Evolutionary conservation across 2,113 vertebrate genomes (phyloP).

Genomic region (Tragelaphus scriptus): DNA sequence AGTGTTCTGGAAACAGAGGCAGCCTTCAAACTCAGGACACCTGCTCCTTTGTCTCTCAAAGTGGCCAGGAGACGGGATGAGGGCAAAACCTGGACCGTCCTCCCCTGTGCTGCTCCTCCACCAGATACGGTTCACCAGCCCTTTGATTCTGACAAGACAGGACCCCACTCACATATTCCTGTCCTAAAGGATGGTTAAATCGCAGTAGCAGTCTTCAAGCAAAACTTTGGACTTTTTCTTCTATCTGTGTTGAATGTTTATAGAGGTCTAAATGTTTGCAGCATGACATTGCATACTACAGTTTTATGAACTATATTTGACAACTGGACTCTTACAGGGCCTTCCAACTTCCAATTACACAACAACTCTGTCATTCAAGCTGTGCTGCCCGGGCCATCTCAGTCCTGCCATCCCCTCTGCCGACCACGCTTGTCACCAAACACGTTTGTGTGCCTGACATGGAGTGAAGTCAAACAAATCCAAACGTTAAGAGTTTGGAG

Average conservation of each 20-base stretch:
- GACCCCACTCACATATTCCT: neutral
- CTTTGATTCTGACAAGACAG: neutral
- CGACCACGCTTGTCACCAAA: neutral
- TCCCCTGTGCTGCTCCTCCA: no score
- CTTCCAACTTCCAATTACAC: neutral
- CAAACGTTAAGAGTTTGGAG: neutral
- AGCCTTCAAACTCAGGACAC: neutral
- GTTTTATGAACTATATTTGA: neutral
- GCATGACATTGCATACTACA: no score
- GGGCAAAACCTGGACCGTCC: neutral
- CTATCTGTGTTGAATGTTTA: neutral
- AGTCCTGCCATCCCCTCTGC: neutral
- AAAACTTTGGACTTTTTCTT: neutral
- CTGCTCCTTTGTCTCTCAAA: neutral
- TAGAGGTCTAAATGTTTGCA: neutral
- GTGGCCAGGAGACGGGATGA: neutral
- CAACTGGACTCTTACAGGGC: neutral
- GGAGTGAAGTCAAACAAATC: neutral
- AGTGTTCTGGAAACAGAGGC: neutral
- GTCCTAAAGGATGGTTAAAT: neutral
- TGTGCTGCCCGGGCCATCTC: neutral
- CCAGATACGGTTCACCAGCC: neutral
- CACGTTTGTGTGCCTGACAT: neutral
- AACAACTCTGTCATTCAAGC: neutral
- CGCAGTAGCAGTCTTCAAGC: neutral